Base-by-base conservation (phyloP, 1,140 invertebrate genomes). In the Rhizoglyphus robini region DNA sequence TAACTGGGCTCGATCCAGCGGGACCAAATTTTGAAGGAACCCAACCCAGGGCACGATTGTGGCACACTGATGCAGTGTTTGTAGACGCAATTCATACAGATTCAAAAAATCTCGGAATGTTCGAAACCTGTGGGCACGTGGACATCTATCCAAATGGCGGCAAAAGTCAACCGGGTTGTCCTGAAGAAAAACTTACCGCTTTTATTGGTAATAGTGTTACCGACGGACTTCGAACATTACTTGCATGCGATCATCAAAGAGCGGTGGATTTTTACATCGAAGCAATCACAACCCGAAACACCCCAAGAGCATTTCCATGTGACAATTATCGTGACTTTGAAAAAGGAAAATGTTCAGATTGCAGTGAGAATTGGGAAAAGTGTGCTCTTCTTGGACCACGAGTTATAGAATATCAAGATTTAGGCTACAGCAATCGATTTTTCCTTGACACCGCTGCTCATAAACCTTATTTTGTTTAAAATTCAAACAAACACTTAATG, bases 81-180 rank as follows among this genome's bases (percentile, higher is more conserved):
- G 92, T 96, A 0, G 93, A 96, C 74, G 88, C 93, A 0, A 94
- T 96, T 51, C 92, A 96, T 73, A 82, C 81, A 18, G 70, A 75
- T 32, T 13, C 32, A 20, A 13, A 2, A 34, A 11, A 41, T 31
- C 11, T 73, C 75, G 38, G 76, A 73, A 4, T 66, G 75, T 8
- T 18, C 3, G 34, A 60, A 25, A 38, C 51, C 11, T 60, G 63
- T 27, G 30, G 86, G n/a, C 80, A 85, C 69, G 81, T 79, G 8
- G 88, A 91, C 73, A 88, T 90, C 77, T 89, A 82, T 72, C 86
- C 86, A 0, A 89, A 90, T 74, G 82, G 83, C 15, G 86, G 86
- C 0, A 75, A 2, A 75, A 78, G 51, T 75, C 86, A 88, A 72
- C 84, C 85, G 0, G 86, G 85, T 0, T 88, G 86, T 65, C 89